phyloP scores from a whole-genome alignment of 2,888 invertebrate genomes.

The Thecocarcelia acutangulata region DNA sequence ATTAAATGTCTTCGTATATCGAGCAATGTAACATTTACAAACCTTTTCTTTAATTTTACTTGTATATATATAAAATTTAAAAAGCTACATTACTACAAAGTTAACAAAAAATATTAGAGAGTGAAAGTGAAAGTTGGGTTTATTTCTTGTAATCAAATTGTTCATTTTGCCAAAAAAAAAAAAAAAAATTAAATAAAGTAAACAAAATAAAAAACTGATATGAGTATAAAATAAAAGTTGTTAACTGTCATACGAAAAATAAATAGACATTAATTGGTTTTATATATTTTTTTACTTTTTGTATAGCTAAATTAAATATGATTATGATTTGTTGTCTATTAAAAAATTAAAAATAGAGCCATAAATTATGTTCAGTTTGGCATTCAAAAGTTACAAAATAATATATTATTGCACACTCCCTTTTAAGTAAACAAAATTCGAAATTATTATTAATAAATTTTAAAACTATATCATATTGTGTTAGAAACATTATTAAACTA shows the following conservation, averaged over 20 bases:
- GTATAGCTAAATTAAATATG: conserved; percentile 14
- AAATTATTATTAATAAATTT: not conserved
- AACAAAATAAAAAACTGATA: conserved; percentile 9
- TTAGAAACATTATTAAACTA: too few relatives aligned
- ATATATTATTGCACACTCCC: too few relatives aligned
- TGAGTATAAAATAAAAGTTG: conserved; percentile 50
- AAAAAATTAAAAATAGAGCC: conserved; percentile 27
- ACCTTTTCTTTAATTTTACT: conserved; percentile 32
- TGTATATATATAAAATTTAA: conserved; percentile 46
- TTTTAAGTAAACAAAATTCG: conserved; percentile 10
- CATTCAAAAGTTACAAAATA: too few relatives aligned
- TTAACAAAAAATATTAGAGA: conserved; percentile 40
- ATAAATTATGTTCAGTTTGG: conserved; percentile 47
- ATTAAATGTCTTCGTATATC: conserved; percentile 29
- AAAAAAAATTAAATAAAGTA: not conserved
- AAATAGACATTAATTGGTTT: conserved; percentile 66
- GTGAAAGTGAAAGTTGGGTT: conserved; percentile 66
- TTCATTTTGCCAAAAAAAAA: conserved; percentile 57
- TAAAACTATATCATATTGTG: not conserved
- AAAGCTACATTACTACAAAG: not conserved
- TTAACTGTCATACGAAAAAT: conserved; percentile 65
- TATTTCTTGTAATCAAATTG: conserved; percentile 56
- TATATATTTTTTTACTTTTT: conserved; percentile 33
- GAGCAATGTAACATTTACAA: conserved; percentile 32
- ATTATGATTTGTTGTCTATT: conserved; percentile 19